phyloP scores from a whole-genome alignment of 2,797 vertebrate genomes.

The Peromyscus eremicus region DNA sequence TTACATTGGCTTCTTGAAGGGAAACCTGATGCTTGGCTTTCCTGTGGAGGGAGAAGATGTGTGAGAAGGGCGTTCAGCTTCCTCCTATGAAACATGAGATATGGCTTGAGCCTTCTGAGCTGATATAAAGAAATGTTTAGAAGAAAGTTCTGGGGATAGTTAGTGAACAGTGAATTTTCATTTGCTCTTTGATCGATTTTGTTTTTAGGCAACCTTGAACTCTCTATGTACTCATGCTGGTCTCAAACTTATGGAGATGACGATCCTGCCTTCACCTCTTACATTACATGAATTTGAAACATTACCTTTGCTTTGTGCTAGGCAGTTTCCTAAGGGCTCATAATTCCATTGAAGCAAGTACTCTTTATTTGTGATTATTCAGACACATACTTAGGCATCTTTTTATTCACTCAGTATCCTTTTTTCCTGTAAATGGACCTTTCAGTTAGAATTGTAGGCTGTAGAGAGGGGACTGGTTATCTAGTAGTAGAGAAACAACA shows the following conservation, averaged over 20 bases:
- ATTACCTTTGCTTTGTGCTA: constrained; percentile 26
- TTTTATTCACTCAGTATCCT: background rate
- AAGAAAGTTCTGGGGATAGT: background rate
- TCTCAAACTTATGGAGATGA: background rate
- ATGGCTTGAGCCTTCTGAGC: background rate
- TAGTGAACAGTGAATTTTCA: constrained; percentile 30
- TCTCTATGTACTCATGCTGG: background rate
- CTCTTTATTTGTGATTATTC: constrained; percentile 54
- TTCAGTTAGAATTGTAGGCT: constrained; percentile 17
- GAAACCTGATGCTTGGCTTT: constrained; percentile 48
- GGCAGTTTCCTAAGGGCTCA: constrained; percentile 9
- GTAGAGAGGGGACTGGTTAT: background rate
- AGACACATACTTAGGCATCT: background rate
- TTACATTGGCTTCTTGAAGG: background rate
- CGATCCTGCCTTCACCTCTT: background rate
- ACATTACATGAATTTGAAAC: constrained; percentile 36
- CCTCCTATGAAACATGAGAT: background rate
- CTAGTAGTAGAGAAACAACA: background rate
- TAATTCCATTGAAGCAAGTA: constrained; percentile 3
- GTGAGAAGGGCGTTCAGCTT: background rate
- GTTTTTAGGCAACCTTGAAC: background rate
- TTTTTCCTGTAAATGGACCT: constrained; percentile 10
- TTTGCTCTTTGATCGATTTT: background rate
- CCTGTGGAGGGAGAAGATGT: background rate
- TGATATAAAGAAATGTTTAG: background rate